Base-by-base conservation (phyloP, 2,797 vertebrate genomes). In the Anomalospiza imberbis region DNA sequence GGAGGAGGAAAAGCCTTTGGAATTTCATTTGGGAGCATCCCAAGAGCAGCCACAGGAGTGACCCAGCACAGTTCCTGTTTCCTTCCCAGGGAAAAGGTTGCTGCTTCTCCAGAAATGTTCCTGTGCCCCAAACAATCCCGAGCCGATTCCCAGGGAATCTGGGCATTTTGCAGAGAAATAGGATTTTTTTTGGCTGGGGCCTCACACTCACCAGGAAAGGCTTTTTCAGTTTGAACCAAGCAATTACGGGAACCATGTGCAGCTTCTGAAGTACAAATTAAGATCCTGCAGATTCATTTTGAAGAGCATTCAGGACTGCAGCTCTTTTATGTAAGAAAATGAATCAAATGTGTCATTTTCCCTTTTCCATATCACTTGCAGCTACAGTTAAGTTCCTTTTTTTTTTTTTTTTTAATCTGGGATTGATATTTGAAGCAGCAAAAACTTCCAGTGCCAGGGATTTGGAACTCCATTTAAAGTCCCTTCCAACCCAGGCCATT, bases 1-100 rank as follows among this genome's bases (percentile, higher is more conserved):
- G 7, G n/a, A 2, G 25, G 55, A n/a, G n/a, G 24, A 28, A n/a
- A 47, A 44, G 4, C 1, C 32, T 14, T 0, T 13, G 34, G 66
- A 32, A 45, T 29, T 3, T 20, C 4, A 0, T 22, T 61, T 47
- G 0, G 10, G 77, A 75, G 45, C 14, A 5, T 65, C 53, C 55
- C 1, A 3, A 29, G 40, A 28, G 60, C 68, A 58, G 34, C n/a
- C 51, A 2, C 5, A 2, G 63, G 45, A 66, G 55, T 25, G 18
- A 22, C 61, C 61, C 62, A 26, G 21, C 38, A 12, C 10, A 2
- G 48, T 20, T 74, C 20, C 32, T 31, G 1, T 47, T 67, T 38
- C 60, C 60, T 77, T 19, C 26, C 2, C 4, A 20, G 50, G n/a
- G 53, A 54, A 26, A 47, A 51, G 4, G 11, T 16, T 38, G 6